Evolutionary conservation across 1,140 invertebrate genomes (phyloP), one percentile per base, ranked within the genome.

Genomic region (Drosophila rhopaloa): DNA sequence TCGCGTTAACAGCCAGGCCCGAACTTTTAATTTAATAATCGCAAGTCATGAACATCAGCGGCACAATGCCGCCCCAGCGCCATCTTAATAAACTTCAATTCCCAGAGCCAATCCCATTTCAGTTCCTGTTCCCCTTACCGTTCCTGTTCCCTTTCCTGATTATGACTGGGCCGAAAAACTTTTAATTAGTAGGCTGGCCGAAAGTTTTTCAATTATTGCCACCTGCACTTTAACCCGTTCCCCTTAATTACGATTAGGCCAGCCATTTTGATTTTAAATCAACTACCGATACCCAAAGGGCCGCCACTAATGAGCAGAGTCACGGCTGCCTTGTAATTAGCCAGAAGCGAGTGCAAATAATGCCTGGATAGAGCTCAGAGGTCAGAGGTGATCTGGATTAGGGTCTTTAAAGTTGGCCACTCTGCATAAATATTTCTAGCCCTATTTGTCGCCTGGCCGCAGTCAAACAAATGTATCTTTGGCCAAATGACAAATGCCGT

Each of bases 161-260:
- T 81, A 65, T 86, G 68, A 70, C 47, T 72, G 41, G 43, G 71
- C 48, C 35, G 44, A 72, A 83, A 83, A 89, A 88, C 79, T 88
- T 88, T 88, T 88, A 88, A 88, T 88, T 88, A 83, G 83, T 76
- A 77, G 80, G 83, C 66, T 48, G 50, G 65, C 44, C 53, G 43
- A 89, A 88, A 88, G 83, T 88, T 88, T 88, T 88, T 88, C 83
- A 88, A 88, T 88, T 88, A 88, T 88, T 88, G 83, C 79, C 83
- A 88, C 83, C 83, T 88, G 84, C 75, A 85, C 78, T 61, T 40
- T 29, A 60, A 63, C 62, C 62, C 70, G 5, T 32, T 19, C 19
- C 40, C 56, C 41, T 32, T 75, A 76, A 79, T 76, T 66, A 46
- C 76, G 55, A 65, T 61, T 75, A 79, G 24, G 48, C 56, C 35